Conservation (phyloP, 2,113 vertebrate species). For the Oenanthe melanoleuca region DNA sequence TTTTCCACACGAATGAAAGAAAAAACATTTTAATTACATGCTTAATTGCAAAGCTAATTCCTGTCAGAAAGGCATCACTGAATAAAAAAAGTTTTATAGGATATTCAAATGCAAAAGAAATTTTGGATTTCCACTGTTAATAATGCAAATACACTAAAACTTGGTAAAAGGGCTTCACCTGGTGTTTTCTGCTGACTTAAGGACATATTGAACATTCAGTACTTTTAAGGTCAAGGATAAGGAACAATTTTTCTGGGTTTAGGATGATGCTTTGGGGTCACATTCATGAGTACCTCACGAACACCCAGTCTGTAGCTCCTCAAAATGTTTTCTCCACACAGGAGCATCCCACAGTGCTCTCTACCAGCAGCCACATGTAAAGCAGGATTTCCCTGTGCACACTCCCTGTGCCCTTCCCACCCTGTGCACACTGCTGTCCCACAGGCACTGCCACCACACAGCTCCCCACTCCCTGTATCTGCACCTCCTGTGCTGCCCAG, state of each 20-base stretch:
- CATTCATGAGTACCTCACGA: not conserved
- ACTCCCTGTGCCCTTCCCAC: too few relatives aligned
- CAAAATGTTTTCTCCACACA: not conserved
- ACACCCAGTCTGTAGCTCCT: not conserved
- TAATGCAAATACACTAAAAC: not conserved
- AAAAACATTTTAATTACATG: not conserved
- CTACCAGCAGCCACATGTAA: not conserved
- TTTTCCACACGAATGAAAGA: not conserved
- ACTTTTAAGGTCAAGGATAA: not conserved
- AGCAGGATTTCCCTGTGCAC: not conserved
- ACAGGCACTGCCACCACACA: not conserved
- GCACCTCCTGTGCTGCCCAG: not conserved
- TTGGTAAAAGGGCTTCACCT: not conserved
- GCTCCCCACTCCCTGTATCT: accelerated
- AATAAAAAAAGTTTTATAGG: not conserved
- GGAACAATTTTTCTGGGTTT: not conserved
- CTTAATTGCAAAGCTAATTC: not conserved
- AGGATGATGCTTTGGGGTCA: not conserved
- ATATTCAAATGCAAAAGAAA: not conserved
- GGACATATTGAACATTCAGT: not conserved
- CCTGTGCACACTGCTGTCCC: not conserved
- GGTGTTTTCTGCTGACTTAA: not conserved
- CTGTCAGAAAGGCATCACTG: not conserved
- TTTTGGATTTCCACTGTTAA: not conserved
- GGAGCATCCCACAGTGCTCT: not conserved